Percentiles rank a stretch among this genome's conserved stretches.
Evolutionary conservation across 2,888 invertebrate species (phyloP).

Genomic region (Pristionchus arcanus): DNA sequence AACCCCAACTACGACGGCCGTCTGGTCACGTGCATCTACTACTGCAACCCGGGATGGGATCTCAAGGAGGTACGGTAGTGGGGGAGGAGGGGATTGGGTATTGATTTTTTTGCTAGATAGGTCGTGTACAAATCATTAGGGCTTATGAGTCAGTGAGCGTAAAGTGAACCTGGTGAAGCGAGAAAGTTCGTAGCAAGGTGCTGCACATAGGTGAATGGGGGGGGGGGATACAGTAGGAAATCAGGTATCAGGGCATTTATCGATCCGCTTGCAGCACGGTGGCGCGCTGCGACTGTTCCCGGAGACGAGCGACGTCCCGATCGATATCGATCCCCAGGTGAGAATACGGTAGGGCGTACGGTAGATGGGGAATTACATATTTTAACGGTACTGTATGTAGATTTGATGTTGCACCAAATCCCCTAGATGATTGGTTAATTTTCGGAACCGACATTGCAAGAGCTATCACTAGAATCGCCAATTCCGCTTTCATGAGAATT

Average conservation of each 20-base stretch:
- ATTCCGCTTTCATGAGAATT: too few species aligned
- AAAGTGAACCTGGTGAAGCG: background rate
- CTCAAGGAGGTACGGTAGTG: conserved; percentile 34
- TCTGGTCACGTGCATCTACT: conserved; percentile 97
- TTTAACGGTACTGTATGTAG: too few species aligned
- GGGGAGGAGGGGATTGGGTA: background rate
- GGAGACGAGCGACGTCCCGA: conserved; percentile 88
- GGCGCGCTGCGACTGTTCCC: conserved; percentile 94
- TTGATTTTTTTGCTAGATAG: background rate
- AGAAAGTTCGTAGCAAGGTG: background rate
- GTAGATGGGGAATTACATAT: too few species aligned
- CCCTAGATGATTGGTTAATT: too few species aligned
- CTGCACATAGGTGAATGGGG: background rate
- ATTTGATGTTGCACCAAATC: too few species aligned
- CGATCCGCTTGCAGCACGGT: conserved; percentile 82
- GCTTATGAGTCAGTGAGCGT: background rate
- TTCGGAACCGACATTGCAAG: too few species aligned
- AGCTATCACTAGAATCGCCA: too few species aligned
- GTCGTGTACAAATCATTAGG: background rate
- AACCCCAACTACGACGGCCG: conserved; percentile 97
- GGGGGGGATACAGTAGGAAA: background rate
- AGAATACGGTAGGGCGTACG: background rate
- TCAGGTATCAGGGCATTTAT: background rate
- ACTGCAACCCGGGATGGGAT: conserved; percentile 93
- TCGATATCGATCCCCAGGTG: conserved; percentile 89